Base-by-base conservation (phyloP, 2,888 invertebrate genomes). In the Drosophila ustulata region DNA sequence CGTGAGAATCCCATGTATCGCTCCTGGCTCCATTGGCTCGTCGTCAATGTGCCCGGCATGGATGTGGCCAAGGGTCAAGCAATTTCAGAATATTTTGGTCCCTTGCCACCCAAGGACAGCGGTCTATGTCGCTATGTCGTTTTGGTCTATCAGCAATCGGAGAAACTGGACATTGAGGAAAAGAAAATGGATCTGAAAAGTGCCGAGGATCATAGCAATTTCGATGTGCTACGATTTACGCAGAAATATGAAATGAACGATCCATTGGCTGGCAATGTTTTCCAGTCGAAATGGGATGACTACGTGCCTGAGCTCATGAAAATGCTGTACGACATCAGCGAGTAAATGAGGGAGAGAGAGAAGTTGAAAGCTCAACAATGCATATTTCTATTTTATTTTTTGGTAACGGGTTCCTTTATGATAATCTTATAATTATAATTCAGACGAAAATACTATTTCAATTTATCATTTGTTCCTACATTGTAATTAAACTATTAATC, bases 1-100 rank as follows among this genome's bases (percentile, higher is more conserved):
- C 95, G 97, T 47, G 91, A 93, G 32, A 94, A 96, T 32, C 97
- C 97, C 0, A 96, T 93, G 75, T 96, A 94, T 91, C 94, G 97
- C 49, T 98, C 98, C 91, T 97, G 96, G 96, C 96, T 96, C 81
- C 98, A 98, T 92, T 98, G 98, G 98, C 92, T 98, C n/a, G 96
- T 98, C 0, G 96, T 95, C 13, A 98, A 98, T 91, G 95, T 98
- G 76, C 96, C 96, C 13, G 97, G 96, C 9, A 91, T 88, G 74
- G 93, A 96, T 71, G 90, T 98, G 2, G 89, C 91, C 0, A 93
- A 94, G 7, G 98, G 98, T 9, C 96, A 97, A 71, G 93, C 94
- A 0, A 93, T 97, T 0, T 94, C 96, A 0, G 95, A 95, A 7
- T 98, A 97, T 92, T 92, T 96, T 51, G 97, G 97, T 13, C 95